Percentiles rank a stretch among this genome's conserved stretches.
phyloP scores from a whole-genome alignment of 30 jellyfish, hydroid and myxozoan species.

The Sanderia malayensis region DNA sequence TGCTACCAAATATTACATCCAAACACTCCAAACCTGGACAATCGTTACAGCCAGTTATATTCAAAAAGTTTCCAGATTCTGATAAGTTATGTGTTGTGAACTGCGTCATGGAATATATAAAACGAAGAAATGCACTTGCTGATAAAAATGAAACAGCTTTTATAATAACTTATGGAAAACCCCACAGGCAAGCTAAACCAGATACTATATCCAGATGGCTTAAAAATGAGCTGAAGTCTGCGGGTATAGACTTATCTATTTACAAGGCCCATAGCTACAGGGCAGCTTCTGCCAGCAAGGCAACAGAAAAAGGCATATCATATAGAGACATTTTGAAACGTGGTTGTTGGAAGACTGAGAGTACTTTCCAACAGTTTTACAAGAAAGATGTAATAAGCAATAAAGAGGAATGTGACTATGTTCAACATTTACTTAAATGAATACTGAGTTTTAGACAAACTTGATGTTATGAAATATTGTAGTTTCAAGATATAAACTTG shows the following conservation, averaged over 20 bases:
- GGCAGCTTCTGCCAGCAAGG: conserved; percentile 5
- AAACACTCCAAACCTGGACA: conserved; percentile 26
- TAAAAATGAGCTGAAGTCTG: conserved; percentile 1
- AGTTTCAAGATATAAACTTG: conserved; percentile 1
- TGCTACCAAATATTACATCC: background rate
- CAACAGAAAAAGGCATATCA: conserved; percentile 2
- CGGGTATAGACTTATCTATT: background rate
- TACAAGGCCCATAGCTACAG: conserved; percentile 3
- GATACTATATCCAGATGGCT: conserved; percentile 3
- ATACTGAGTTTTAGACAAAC: background rate
- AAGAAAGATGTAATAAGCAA: conserved; percentile 1
- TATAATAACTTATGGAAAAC: background rate
- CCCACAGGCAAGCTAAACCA: conserved; percentile 4
- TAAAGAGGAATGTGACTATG: conserved; percentile 1
- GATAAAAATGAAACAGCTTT: background rate
- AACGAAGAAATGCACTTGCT: background rate
- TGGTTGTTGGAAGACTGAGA: conserved; percentile 2
- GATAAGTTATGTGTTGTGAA: background rate
- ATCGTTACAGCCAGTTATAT: conserved; percentile 2
- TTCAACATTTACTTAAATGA: background rate
- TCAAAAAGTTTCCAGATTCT: background rate
- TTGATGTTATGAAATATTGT: background rate
- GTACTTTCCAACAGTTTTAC: background rate
- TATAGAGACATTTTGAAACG: background rate
- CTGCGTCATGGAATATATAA: conserved; percentile 2